Evolutionary conservation across 2,113 vertebrate species (phyloP), one percentile per base, ranked within the genome.

Genomic region (Takifugu flavidus): DNA sequence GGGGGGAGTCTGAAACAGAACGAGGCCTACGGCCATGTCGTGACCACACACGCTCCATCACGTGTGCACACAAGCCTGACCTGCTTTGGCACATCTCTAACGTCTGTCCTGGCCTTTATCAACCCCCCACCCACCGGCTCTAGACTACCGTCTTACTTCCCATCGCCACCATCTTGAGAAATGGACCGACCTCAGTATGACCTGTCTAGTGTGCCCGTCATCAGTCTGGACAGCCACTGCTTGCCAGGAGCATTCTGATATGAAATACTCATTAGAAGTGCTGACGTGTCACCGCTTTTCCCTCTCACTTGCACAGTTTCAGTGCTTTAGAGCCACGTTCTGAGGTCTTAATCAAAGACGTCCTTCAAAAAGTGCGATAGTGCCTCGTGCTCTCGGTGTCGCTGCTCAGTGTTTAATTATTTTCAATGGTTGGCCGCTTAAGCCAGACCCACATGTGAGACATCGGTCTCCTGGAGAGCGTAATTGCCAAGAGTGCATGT

Each of bases 371-470:
- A 74, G 80, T 72, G 68, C 46, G 45, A 66, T 66, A 55, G 71
- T 66, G 77, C 71, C 73, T 77, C 73, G 54, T 13, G 55, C 62
- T 71, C 65, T 56, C 29, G 13, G 7, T 12, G 51, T 71, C 1
- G 62, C 45, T 43, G 61, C 58, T 58, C 49, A 8, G 46, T 8
- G 65, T 77, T 80, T 70, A 65, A 83, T 83, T 85, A 86, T 82
- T 82, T 78, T 52, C 1, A 2, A 45, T 65, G 70, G 82, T 77
- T 80, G 75, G 77, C 69, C 0, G 60, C 20, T 65, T 74, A 42
- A 72, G 82, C 65, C 74, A 56, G 65, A 77, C 39, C 62, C 54
- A 50, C 66, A 77, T 54, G 72, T 56, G 68, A 78, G 62, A 74
- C 76, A 69, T 65, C 60, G 74, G 62, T 72, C 76, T 59, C 56